Percentiles rank a stretch among this genome's conserved stretches.
phyloP scores from a whole-genome alignment of 2,888 invertebrate genomes.

The Drosophila phalerata region DNA sequence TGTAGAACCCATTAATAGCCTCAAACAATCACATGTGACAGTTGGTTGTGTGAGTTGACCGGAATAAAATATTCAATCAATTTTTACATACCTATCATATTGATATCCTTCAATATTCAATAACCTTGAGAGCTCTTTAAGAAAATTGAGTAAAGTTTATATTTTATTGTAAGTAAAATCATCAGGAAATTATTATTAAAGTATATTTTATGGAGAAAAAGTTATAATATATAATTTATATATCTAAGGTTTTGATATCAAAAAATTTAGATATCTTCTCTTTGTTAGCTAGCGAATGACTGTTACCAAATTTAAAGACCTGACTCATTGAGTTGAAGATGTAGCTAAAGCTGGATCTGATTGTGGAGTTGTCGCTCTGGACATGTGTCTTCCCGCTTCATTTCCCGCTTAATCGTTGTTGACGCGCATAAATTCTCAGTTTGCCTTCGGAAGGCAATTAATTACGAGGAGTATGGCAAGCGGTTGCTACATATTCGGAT shows the following conservation, averaged over 20 bases:
- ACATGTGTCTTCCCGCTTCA: conserved; percentile 70
- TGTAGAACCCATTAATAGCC: conserved; percentile 1
- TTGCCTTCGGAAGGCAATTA: conserved; percentile 55
- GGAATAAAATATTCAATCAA: too few species aligned
- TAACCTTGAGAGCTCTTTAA: too few species aligned
- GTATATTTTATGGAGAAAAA: too few species aligned
- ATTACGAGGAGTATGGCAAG: conserved; percentile 45
- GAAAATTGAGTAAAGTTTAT: too few species aligned
- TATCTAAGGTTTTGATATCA: neutral
- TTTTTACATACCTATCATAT: too few species aligned
- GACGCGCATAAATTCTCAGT: conserved; percentile 74
- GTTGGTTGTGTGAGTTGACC: neutral
- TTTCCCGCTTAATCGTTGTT: conserved; percentile 76
- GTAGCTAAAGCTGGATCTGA: neutral
- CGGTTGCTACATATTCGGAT: conserved; percentile 19
- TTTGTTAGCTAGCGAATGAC: neutral
- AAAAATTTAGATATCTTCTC: neutral
- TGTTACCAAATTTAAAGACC: neutral
- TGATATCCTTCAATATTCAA: too few species aligned
- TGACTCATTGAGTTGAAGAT: neutral
- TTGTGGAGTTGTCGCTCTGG: conserved; percentile 1
- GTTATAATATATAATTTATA: too few species aligned
- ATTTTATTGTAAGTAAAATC: too few species aligned
- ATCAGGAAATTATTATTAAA: too few species aligned
- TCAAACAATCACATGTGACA: neutral